A percentile compares a stretch with the other conserved stretches of the same genome.
phyloP scores from a whole-genome alignment of 2,888 invertebrate genomes.

The Metacarcinus magister region DNA sequence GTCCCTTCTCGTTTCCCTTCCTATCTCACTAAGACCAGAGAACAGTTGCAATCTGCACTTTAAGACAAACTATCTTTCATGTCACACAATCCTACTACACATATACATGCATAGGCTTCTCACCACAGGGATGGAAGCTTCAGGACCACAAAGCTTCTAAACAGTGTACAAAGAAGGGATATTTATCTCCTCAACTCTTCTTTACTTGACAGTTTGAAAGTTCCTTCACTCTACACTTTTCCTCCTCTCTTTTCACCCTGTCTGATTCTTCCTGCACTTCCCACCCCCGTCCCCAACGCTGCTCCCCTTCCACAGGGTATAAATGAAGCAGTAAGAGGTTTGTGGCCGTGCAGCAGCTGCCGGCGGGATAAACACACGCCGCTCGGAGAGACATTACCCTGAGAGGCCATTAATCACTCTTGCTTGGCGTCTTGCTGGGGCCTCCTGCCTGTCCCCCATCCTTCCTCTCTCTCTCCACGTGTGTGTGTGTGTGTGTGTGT shows the following conservation, averaged over 20 bases:
- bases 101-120: too few species aligned
- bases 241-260: background rate
- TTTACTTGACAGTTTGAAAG: too few species aligned
- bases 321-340: slow-evolving; percentile 17
- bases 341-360: background rate
- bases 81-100: too few species aligned
- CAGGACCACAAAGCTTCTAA: too few species aligned
- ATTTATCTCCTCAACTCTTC: too few species aligned
- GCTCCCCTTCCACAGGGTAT: background rate
- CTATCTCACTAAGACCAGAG: too few species aligned
- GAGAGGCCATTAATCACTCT: background rate
- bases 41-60: too few species aligned
- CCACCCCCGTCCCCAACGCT: background rate
- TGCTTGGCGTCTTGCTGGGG: background rate
- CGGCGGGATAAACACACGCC: background rate
- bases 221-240: too few species aligned
- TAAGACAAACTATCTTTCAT: too few species aligned
- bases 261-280: background rate
- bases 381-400: background rate
- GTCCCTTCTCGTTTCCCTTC: too few species aligned
- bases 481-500: background rate
- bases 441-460: background rate
- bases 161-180: too few species aligned
- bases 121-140: too few species aligned
- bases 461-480: background rate